Conservation (phyloP, 2,888 invertebrate genomes). For the Galeruca laticollis region DNA sequence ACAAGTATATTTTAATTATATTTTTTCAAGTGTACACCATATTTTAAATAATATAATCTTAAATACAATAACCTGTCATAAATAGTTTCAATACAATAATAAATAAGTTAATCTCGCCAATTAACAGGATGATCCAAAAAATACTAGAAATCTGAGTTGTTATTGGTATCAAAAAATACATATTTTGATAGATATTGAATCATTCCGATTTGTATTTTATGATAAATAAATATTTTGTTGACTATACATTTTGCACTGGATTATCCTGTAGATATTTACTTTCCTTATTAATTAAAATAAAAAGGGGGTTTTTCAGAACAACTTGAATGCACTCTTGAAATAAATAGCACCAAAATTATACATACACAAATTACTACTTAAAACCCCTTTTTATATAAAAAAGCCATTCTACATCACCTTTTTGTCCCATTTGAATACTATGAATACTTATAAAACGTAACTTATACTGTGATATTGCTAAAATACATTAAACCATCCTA, state of each 20-base stretch:
- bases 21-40: constrained; percentile 48
- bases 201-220: no score
- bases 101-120: constrained; percentile 25
- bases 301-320: background rate
- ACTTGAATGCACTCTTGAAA: constrained; percentile 3
- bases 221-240: constrained; percentile 2
- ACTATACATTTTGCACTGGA: background rate
- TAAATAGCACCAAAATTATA: constrained; percentile 9
- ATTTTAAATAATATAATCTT: constrained; percentile 45
- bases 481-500: no score
- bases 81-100: constrained; percentile 23
- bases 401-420: no score
- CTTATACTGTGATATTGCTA: no score
- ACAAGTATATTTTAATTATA: constrained; percentile 49
- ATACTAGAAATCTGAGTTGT: background rate
- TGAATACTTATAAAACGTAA: no score
- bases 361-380: background rate
- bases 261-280: background rate
- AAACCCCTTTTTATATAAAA: no score
- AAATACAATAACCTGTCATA: constrained; percentile 46
- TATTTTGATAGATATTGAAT: no score
- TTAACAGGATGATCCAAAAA: constrained; percentile 19
- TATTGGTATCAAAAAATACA: no score
- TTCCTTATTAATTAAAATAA: background rate
- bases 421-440: no score